phyloP scores from a whole-genome alignment of 2,797 vertebrate genomes.

The Esox lucius region DNA sequence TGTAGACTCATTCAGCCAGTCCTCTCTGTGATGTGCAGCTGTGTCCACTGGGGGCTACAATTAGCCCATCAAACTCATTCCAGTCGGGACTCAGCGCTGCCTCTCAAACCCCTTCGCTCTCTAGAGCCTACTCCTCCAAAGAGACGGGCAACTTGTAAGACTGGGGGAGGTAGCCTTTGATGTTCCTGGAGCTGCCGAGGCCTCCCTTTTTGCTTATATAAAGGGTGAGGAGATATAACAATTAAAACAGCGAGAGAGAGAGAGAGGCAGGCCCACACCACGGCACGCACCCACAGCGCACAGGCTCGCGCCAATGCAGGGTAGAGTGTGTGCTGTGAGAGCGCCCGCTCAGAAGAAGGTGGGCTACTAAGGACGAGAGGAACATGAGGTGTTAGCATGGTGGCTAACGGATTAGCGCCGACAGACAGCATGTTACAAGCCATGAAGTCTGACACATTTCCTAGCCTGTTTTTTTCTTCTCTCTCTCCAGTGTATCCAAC shows the following conservation, averaged over 20 bases:
- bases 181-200: constrained; percentile 68
- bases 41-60: constrained; percentile 83
- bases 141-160: constrained; percentile 79
- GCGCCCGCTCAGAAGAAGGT: background rate
- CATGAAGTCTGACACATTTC: background rate
- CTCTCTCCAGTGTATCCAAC: background rate
- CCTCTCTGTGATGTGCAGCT: constrained; percentile 73
- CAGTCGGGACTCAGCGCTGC: constrained; percentile 62
- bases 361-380: background rate
- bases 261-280: constrained; percentile 41
- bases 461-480: background rate
- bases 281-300: background rate
- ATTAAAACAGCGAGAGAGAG: constrained; percentile 67
- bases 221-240: constrained; percentile 73
- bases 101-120: constrained; percentile 59
- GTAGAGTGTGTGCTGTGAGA: background rate
- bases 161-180: constrained; percentile 78
- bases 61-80: constrained; percentile 82
- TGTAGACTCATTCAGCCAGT: constrained; percentile 40
- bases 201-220: constrained; percentile 74
- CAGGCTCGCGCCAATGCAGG: background rate
- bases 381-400: background rate
- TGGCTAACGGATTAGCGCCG: background rate
- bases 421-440: background rate
- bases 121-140: constrained; percentile 68